Conservation (phyloP, 2,888 invertebrate species). For the Eulithis prunata region DNA sequence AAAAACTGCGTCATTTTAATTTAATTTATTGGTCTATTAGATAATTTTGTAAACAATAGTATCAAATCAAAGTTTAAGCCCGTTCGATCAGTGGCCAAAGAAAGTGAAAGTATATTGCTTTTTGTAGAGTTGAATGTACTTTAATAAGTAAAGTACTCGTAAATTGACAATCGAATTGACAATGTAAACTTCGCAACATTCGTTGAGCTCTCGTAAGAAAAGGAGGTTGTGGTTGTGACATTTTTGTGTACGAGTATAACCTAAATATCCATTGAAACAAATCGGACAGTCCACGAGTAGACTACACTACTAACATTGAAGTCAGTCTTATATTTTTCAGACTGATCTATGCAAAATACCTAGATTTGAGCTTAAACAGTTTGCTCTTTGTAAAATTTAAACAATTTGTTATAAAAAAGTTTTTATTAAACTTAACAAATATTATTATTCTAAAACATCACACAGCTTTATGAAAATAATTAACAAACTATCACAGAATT, state of each 20-base stretch:
- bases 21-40: conserved; percentile 1
- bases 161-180: conserved; percentile 42
- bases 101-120: conserved; percentile 70
- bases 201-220: conserved; percentile 42
- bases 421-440: conserved; percentile 13
- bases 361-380: too few species aligned
- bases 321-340: too few species aligned
- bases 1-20: conserved; percentile 39
- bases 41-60: conserved; percentile 26
- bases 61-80: conserved; percentile 26
- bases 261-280: conserved; percentile 55
- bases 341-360: too few species aligned
- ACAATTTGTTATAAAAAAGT: neutral
- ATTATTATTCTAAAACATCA: neutral
- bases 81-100: conserved; percentile 40
- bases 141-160: conserved; percentile 43
- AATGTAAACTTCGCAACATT: conserved; percentile 48
- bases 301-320: too few species aligned
- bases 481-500: conserved; percentile 64
- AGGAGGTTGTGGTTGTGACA: conserved; percentile 53
- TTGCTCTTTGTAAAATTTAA: neutral
- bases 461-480: conserved; percentile 30
- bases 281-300: conserved; percentile 17
- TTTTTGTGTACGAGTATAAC: conserved; percentile 46
- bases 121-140: conserved; percentile 62